phyloP scores from a whole-genome alignment of 1,140 invertebrate species.

The Plodia interpunctella region DNA sequence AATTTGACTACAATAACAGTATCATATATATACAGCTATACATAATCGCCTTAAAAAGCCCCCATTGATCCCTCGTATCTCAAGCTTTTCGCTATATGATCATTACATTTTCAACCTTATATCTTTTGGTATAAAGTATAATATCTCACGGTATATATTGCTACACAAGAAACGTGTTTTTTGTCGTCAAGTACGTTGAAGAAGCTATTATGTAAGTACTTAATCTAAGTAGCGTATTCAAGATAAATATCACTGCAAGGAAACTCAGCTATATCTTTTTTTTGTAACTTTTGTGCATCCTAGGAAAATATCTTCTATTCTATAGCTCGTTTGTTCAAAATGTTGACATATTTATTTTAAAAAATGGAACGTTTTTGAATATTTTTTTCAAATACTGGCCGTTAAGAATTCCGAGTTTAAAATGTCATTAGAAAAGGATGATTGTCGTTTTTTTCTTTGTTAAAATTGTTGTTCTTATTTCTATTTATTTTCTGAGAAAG shows the following conservation, averaged over 20 bases:
- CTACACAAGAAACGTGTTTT: neutral
- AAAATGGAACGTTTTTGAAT: too few relatives aligned
- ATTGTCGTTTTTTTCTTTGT: too few relatives aligned
- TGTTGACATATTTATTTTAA: too few relatives aligned
- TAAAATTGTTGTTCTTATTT: too few relatives aligned
- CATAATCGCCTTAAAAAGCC: neutral
- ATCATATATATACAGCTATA: neutral
- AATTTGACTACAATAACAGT: neutral
- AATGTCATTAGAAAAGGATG: too few relatives aligned
- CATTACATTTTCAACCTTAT: neutral
- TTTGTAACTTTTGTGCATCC: too few relatives aligned
- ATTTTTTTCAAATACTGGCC: too few relatives aligned
- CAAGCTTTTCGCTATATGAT: neutral
- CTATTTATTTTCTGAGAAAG: too few relatives aligned
- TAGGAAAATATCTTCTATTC: too few relatives aligned
- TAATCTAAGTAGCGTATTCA: neutral
- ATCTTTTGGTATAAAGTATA: neutral
- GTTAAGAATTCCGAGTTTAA: too few relatives aligned
- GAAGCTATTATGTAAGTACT: slow-evolving; percentile 1
- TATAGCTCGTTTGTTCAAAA: too few relatives aligned
- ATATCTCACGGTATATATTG: neutral
- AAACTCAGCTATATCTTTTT: too few relatives aligned
- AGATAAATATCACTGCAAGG: neutral
- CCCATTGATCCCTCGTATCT: neutral
- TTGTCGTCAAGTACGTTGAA: neutral